phyloP scores from a whole-genome alignment of 2,797 vertebrate genomes.

The Microcaecilia unicolor region DNA sequence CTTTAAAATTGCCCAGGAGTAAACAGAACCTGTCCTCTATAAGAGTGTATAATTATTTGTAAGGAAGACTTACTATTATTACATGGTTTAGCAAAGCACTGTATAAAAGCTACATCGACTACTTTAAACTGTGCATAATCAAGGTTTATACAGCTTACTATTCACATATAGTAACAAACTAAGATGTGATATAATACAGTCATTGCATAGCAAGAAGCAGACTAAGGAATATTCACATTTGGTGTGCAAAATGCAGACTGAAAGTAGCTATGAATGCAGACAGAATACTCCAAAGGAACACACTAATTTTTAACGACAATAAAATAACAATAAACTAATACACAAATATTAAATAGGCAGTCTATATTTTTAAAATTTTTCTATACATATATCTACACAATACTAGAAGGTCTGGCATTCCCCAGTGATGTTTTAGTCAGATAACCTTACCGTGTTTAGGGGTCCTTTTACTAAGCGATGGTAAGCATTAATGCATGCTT shows the following conservation, averaged over 20 bases:
- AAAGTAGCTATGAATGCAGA: conserved; percentile 74
- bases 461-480: no score
- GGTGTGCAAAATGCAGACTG: conserved; percentile 95
- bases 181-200: conserved; percentile 79
- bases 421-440: conserved; percentile 41
- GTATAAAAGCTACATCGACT: conserved; percentile 71
- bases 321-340: conserved; percentile 66
- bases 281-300: conserved; percentile 50
- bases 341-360: conserved; percentile 59
- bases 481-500: no score
- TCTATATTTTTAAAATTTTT: conserved; percentile 76
- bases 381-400: conserved; percentile 81
- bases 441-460: conserved; percentile 45
- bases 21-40: conserved; percentile 67
- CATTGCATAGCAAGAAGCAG: conserved; percentile 96
- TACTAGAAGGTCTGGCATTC: conserved; percentile 64
- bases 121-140: conserved; percentile 72
- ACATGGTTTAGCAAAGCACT: conserved; percentile 72
- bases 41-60: conserved; percentile 66
- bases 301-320: conserved; percentile 26
- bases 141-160: conserved; percentile 69
- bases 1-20: conserved; percentile 61
- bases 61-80: conserved; percentile 71
- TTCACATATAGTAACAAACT: conserved; percentile 61
- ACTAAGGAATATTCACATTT: conserved; percentile 83